A percentile compares a stretch with the other conserved stretches of the same genome.
Evolutionary conservation across 1,140 invertebrate species (phyloP).

Genomic region (Diploscapter pachys): DNA sequence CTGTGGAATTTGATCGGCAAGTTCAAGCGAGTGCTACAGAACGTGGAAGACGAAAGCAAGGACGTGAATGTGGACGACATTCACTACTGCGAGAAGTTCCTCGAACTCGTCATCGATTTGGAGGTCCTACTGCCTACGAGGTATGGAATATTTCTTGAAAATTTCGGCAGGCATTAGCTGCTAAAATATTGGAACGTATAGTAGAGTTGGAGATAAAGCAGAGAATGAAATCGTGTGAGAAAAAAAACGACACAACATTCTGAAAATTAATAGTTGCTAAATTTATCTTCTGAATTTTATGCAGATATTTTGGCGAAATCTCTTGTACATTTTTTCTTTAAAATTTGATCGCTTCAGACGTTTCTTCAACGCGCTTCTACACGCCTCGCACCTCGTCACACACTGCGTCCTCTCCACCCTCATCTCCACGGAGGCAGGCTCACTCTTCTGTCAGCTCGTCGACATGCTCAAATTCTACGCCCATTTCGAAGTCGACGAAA

Average conservation of each 20-base stretch:
- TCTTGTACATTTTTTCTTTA: too few species aligned
- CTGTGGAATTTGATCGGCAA: slow-evolving; percentile 82
- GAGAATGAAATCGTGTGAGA: too few species aligned
- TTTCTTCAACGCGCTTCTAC: slow-evolving; percentile 92
- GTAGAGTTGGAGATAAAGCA: too few species aligned
- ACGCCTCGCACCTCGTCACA: slow-evolving; percentile 89
- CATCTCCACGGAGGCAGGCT: slow-evolving; percentile 71
- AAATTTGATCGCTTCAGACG: slow-evolving; percentile 64
- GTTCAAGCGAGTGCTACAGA: slow-evolving; percentile 79
- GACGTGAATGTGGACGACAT: slow-evolving; percentile 64
- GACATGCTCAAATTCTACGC: slow-evolving; percentile 95
- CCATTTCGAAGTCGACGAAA: slow-evolving; percentile 94
- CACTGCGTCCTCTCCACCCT: slow-evolving; percentile 74
- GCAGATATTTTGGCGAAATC: too few species aligned
- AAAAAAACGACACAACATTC: too few species aligned
- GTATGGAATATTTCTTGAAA: slow-evolving; percentile 30
- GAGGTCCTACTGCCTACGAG: slow-evolving; percentile 86
- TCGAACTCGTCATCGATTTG: slow-evolving; percentile 92
- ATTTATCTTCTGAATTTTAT: too few species aligned
- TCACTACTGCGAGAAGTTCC: slow-evolving; percentile 87
- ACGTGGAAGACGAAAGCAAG: slow-evolving; percentile 62
- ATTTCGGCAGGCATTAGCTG: background rate
- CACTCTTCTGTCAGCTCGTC: slow-evolving; percentile 78
- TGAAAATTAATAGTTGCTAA: background rate
- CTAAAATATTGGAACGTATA: too few species aligned